Evolutionary conservation across 2,113 vertebrate species (phyloP).

Genomic region (Smithornis capensis): DNA sequence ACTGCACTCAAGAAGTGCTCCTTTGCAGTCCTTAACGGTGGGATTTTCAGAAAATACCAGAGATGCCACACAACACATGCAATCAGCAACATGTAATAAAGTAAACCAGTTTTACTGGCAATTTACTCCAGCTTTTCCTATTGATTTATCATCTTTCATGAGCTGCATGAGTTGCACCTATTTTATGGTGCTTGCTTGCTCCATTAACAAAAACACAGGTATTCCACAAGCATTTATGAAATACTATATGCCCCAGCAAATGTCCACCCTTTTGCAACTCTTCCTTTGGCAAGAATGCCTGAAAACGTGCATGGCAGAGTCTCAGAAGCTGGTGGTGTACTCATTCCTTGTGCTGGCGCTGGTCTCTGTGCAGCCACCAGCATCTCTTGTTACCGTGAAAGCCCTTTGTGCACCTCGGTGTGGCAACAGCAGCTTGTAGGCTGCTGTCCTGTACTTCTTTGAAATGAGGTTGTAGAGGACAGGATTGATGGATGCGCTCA

Average conservation of each 20-base stretch:
- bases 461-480: slow-evolving; percentile 89
- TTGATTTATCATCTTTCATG: accelerated
- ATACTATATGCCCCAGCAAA: background rate
- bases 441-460: slow-evolving; percentile 81
- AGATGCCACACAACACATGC: background rate
- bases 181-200: background rate
- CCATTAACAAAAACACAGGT: background rate
- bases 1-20: background rate
- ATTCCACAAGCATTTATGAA: background rate
- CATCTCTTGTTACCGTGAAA: slow-evolving; percentile 11
- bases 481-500: slow-evolving; percentile 87
- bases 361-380: slow-evolving; percentile 65
- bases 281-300: background rate
- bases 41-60: background rate
- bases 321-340: background rate
- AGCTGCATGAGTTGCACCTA: background rate
- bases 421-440: slow-evolving; percentile 75
- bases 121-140: background rate
- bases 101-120: background rate
- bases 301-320: accelerated
- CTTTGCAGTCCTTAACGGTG: background rate
- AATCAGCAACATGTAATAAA: background rate
- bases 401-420: slow-evolving; percentile 42
- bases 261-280: background rate
- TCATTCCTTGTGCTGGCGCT: slow-evolving; percentile 47